Percentiles rank a stretch among this genome's conserved stretches.
Evolutionary conservation across 2,113 vertebrate species (phyloP).

Genomic region (Terrapene triunguis): DNA sequence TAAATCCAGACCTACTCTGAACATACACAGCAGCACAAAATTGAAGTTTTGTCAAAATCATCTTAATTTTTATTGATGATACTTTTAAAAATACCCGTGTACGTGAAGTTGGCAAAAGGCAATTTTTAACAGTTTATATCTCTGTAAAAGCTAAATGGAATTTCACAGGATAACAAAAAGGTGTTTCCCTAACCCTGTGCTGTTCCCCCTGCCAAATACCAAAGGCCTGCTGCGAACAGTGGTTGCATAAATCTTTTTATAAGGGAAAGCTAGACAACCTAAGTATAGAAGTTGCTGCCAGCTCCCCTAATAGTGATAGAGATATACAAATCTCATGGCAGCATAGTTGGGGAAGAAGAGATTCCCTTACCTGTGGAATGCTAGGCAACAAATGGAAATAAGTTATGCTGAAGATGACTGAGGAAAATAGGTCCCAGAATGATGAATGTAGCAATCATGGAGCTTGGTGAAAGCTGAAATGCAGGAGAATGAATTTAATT

Average conservation of each 20-base stretch:
- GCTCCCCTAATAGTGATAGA: not conserved
- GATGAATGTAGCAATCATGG: not conserved
- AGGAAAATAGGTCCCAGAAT: not conserved
- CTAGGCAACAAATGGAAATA: not conserved
- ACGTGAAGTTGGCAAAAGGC: not conserved
- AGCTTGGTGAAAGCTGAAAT: not conserved
- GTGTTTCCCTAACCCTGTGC: not conserved
- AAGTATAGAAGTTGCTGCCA: not conserved
- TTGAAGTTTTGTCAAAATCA: conserved; percentile 8
- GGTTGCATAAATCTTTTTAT: not conserved
- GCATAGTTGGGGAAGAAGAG: not conserved
- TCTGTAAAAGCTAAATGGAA: not conserved
- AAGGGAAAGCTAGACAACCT: not conserved
- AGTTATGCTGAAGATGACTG: not conserved
- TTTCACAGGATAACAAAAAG: not conserved
- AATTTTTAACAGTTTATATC: not conserved
- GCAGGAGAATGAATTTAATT: not conserved
- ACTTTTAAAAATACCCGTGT: not conserved
- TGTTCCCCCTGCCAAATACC: not conserved
- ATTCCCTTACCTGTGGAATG: fast-evolving
- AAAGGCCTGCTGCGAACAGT: fast-evolving
- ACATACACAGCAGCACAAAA: not conserved
- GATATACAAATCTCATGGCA: not conserved
- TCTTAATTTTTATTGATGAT: not conserved
- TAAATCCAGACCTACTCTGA: not conserved